Evolutionary conservation across 2,113 vertebrate genomes (phyloP), one percentile per base, ranked within the genome.

Genomic region (Hippopotamus amphibius): DNA sequence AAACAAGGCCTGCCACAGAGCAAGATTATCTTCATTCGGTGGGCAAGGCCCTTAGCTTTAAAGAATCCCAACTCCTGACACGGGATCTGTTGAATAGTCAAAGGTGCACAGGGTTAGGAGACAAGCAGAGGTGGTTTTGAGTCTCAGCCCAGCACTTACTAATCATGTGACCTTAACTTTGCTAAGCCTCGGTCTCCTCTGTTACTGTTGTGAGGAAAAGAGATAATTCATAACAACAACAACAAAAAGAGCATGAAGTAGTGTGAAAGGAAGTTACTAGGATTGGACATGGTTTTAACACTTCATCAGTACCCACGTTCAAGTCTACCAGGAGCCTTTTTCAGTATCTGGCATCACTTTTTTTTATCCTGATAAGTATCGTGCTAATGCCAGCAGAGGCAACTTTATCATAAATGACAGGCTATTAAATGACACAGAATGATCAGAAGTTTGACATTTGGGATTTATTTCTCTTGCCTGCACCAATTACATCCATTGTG

Each of bases 281-380:
- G 41, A 59, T 12, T 15, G 9, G 28, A 55, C 2, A 8, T 65
- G 66, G 59, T 50, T 93, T 71, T 21, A 41, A 79, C 46, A 30
- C 4, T n/a, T 66, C 13, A 4, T 26, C 6, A 17, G 76, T 6
- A 21, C 2, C 43, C 0, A 1, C 26, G 26, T 30, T 24, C 24
- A 57, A 21, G 41, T 88, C 84, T 33, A 53, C 14, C 19, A 37
- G 57, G 24, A 66, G 17, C 14, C n/a, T 46, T 79, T 48, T 26
- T 59, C 10, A 68, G 43, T 22, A 69, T 46, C 30, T 16, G 6
- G 37, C 2, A 57, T 88, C 22, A 30, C 15, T 76, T 46, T 33
- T 76, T 43, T 37, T 21, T 6, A 37, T 48, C 28, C 53, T n/a
- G 28, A 13, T 7, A 72, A 88, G 79, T 33, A 69, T 3, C n/a